Base-by-base conservation (phyloP, 2,113 vertebrate genomes). In the Cyphomyrus discorhynchus region DNA sequence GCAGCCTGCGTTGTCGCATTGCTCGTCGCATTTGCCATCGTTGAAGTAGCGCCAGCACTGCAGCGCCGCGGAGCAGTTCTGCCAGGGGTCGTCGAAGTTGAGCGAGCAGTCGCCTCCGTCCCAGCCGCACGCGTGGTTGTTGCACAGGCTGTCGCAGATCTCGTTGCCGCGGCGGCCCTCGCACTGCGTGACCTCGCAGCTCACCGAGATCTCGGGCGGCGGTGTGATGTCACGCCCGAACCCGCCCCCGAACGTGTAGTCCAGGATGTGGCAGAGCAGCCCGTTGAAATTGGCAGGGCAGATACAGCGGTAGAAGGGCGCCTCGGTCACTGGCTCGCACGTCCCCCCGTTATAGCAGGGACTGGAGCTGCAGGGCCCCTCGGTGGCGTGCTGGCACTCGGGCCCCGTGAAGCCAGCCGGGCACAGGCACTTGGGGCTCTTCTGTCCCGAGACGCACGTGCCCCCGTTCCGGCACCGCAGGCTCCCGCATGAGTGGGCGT, bases 41-140 rank as follows among this genome's bases (percentile, higher is more conserved):
- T 97, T 96, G 93, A 99, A 99, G 92, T 99, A 98, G 52, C 97
- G 95, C 98, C 98, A 99, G 95, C 98, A 99, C 95, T 99, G 97
- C 94, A 99, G 96, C 0, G 98, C 93, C 56, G 95, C 95, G 0
- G 97, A 96, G 95, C 98, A 99, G 95, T 98, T 98, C 95, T 99
- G 96, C 98, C 98, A 99, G 2, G 98, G 98, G 0, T 97, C 93
- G 0, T 97, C 93, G 93, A 99, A 98, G 92, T 98, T 97, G 89
- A 99, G 98, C 0, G 98, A 99, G 94, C 98, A 99, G 95, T 99
- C 98, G 0, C 98, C 98, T 0, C 98, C 98, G 0, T 99, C 98
- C 98, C 98, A 99, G 90, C 96, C 97, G 0, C 98, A 99, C 0
- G 95, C 96, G 0, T 99, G 96, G 93, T 95, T 97, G 95, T 99